These are phyloP conservation scores for Tenualosa thibaudeaui DNA, from an alignment of 2,797 vertebrate species.

Conservation along the genomic window DNA sequence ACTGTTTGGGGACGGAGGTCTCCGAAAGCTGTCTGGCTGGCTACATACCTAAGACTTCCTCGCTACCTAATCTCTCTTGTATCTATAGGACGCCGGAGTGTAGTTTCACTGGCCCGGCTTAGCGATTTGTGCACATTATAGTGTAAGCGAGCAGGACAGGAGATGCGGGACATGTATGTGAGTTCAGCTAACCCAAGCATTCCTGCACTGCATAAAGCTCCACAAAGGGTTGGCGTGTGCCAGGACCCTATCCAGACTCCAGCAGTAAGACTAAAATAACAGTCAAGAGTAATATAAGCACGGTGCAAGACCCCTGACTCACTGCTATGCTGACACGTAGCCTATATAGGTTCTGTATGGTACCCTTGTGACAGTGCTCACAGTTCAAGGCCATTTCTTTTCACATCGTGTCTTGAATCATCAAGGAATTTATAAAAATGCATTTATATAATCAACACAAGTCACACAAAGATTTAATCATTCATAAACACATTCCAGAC, in stretches of 20 bases:
- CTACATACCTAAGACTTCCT: neutral
- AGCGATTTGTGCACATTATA: neutral
- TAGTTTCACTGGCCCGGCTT: slow-evolving; percentile 10
- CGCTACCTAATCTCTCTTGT: neutral
- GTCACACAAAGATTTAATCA: neutral
- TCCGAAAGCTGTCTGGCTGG: neutral
- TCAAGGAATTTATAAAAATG: neutral
- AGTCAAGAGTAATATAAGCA: slow-evolving; percentile 62
- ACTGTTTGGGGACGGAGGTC: neutral
- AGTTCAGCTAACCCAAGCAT: slow-evolving; percentile 43
- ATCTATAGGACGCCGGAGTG: slow-evolving; percentile 16
- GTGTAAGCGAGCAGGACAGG: slow-evolving; percentile 5
- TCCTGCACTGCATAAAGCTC: slow-evolving; percentile 39
- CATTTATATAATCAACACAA: neutral
- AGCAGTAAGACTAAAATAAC: slow-evolving; percentile 68
- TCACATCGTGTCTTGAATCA: neutral
- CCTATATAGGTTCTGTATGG: neutral
- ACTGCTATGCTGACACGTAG: neutral
- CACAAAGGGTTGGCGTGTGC: slow-evolving; percentile 47
- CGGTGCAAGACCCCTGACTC: slow-evolving; percentile 50
- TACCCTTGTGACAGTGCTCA: neutral
- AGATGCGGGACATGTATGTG: slow-evolving; percentile 4
- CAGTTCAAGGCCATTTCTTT: neutral
- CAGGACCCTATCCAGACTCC: slow-evolving; percentile 51
- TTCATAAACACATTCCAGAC: neutral